Conservation (phyloP, 1,140 invertebrate species). For the Helicoverpa zea region DNA sequence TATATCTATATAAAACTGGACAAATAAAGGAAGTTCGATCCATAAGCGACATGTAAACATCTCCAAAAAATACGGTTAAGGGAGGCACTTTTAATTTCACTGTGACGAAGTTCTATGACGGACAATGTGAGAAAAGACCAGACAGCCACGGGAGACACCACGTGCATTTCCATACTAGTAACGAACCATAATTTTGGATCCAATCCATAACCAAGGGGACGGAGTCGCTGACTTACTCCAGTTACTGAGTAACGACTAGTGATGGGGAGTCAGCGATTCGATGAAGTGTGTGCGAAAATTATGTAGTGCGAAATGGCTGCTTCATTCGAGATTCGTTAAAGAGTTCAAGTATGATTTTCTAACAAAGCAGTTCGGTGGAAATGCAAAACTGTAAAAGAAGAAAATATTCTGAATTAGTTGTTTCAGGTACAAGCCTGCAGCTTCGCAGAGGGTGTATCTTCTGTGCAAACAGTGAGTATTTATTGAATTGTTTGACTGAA, state of each 20-base stretch:
- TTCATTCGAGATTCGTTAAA: too few species aligned
- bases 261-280: conserved; percentile 8
- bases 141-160: conserved; percentile 59
- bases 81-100: conserved; percentile 57
- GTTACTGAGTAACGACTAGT: conserved; percentile 51
- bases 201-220: conserved; percentile 66
- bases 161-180: conserved; percentile 70
- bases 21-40: conserved; percentile 26
- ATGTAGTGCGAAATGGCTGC: not conserved
- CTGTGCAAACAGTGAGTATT: too few species aligned
- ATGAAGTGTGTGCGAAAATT: not conserved
- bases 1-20: not conserved
- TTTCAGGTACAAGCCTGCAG: too few species aligned
- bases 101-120: conserved; percentile 47
- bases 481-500: too few species aligned
- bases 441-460: too few species aligned
- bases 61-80: conserved; percentile 6
- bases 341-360: too few species aligned
- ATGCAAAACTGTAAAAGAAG: too few species aligned
- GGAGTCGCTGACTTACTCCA: conserved; percentile 56
- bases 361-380: too few species aligned
- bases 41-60: conserved; percentile 35
- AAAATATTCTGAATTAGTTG: too few species aligned
- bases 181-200: conserved; percentile 72
- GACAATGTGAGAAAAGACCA: conserved; percentile 62